Evolutionary conservation across 1,140 invertebrate genomes (phyloP).

Genomic region (Apis florea): DNA sequence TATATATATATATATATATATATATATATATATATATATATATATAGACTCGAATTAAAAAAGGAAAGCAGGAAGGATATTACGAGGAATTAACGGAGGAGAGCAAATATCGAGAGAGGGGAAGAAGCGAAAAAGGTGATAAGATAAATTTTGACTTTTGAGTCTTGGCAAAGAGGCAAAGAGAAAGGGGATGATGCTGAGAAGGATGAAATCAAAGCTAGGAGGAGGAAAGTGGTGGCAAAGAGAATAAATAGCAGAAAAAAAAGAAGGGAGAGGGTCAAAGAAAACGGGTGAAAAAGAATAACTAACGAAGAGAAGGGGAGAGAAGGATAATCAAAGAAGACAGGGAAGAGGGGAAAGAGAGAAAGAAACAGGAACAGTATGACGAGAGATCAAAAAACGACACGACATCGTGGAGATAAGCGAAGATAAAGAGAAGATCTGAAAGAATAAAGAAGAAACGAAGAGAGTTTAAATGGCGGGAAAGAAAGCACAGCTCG

Average conservation of each 20-base stretch:
- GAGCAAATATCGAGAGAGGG: not conserved
- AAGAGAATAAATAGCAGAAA: not conserved
- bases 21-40: slow-evolving; percentile 29
- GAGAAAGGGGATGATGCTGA: not conserved
- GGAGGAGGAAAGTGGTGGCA: not conserved
- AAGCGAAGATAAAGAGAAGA: not conserved
- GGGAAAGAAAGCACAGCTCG: not conserved
- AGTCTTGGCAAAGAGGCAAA: not conserved
- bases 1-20: slow-evolving; percentile 41
- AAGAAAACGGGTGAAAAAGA: not conserved
- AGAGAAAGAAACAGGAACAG: slow-evolving; percentile 6
- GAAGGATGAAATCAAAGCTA: not conserved
- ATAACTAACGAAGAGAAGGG: not conserved
- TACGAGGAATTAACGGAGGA: not conserved
- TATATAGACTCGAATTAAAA: too few relatives aligned
- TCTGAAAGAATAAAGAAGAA: not conserved
- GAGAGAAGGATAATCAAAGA: not conserved
- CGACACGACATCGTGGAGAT: not conserved
- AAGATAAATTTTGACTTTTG: not conserved
- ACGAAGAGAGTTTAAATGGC: not conserved
- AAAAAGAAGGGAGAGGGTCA: not conserved
- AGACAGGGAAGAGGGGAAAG: not conserved
- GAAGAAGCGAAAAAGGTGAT: not conserved
- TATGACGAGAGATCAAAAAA: not conserved
- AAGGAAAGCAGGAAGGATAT: too few relatives aligned